Conservation (phyloP, 1,140 invertebrate genomes). For the Drosophila obscura region DNA sequence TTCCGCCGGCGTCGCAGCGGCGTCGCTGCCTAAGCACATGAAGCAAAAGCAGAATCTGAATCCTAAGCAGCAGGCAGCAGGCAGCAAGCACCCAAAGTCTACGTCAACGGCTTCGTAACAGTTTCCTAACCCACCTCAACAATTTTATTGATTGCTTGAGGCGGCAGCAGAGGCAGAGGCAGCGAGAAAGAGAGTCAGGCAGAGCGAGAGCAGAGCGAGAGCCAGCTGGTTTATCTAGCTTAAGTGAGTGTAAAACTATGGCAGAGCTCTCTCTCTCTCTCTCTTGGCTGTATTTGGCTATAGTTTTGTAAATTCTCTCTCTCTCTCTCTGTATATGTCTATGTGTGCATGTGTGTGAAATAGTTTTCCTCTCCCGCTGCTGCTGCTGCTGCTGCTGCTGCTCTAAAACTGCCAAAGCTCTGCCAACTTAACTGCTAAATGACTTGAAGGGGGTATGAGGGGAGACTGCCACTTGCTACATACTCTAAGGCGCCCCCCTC, state of each 20-base stretch:
- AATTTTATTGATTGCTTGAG: slow-evolving; percentile 84
- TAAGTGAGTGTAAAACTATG: not conserved
- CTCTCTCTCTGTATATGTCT: slow-evolving; percentile 6
- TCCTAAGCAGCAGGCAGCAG: slow-evolving; percentile 18
- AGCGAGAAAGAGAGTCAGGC: slow-evolving; percentile 21
- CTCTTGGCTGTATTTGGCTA: slow-evolving; percentile 58
- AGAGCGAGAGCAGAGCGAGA: slow-evolving; percentile 34
- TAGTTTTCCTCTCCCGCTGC: slow-evolving; percentile 70
- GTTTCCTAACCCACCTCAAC: slow-evolving; percentile 84
- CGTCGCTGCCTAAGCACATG: slow-evolving; percentile 28
- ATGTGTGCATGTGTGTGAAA: slow-evolving; percentile 55
- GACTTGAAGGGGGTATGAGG: slow-evolving; percentile 21
- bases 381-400: slow-evolving; percentile 8
- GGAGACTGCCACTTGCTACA: slow-evolving; percentile 58
- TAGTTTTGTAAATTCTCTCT: slow-evolving; percentile 25
- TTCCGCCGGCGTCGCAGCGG: slow-evolving; percentile 63
- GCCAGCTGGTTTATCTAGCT: slow-evolving; percentile 38
- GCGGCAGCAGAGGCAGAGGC: slow-evolving; percentile 41
- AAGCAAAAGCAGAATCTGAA: slow-evolving; percentile 36
- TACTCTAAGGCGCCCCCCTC: not conserved
- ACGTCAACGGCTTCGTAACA: slow-evolving; percentile 78
- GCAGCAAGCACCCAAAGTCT: slow-evolving; percentile 26
- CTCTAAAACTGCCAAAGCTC: slow-evolving; percentile 69
- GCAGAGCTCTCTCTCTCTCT: slow-evolving; percentile 22
- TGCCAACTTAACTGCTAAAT: slow-evolving; percentile 68